Percentiles rank a stretch among this genome's conserved stretches.
Conservation (phyloP, 2,888 invertebrate genomes). For the Himalopsyche kuldschensis region DNA sequence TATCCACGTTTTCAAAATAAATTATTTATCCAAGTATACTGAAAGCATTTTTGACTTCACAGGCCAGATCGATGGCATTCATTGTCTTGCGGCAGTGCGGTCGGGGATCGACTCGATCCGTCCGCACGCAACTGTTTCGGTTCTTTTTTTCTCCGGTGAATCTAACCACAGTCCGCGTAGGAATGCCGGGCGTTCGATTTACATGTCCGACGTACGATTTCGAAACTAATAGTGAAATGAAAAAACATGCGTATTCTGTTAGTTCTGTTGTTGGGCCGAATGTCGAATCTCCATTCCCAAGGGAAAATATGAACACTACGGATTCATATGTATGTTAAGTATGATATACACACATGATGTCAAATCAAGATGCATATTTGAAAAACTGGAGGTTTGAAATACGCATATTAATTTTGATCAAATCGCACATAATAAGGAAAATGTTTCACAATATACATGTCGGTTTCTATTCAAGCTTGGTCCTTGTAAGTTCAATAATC, state of each 20-base stretch:
- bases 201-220: slow-evolving; percentile 1
- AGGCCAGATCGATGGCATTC: background rate
- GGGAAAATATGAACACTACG: background rate
- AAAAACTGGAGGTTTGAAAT: too few relatives aligned
- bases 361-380: too few relatives aligned
- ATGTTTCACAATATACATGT: too few relatives aligned
- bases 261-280: background rate
- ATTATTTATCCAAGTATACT: background rate
- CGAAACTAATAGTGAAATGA: background rate
- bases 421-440: too few relatives aligned
- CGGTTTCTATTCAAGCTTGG: too few relatives aligned
- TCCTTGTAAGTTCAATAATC: too few relatives aligned
- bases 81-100: too few relatives aligned
- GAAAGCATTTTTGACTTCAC: background rate
- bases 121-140: background rate
- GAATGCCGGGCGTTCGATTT: background rate
- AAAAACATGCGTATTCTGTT: background rate
- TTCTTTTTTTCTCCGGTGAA: background rate
- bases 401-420: too few relatives aligned
- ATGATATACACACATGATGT: too few relatives aligned
- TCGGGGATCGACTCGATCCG: background rate
- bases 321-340: too few relatives aligned
- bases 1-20: background rate
- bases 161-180: background rate
- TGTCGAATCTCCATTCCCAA: background rate